phyloP scores from a whole-genome alignment of 2,113 vertebrate genomes.

The Leucopternis melanops region DNA sequence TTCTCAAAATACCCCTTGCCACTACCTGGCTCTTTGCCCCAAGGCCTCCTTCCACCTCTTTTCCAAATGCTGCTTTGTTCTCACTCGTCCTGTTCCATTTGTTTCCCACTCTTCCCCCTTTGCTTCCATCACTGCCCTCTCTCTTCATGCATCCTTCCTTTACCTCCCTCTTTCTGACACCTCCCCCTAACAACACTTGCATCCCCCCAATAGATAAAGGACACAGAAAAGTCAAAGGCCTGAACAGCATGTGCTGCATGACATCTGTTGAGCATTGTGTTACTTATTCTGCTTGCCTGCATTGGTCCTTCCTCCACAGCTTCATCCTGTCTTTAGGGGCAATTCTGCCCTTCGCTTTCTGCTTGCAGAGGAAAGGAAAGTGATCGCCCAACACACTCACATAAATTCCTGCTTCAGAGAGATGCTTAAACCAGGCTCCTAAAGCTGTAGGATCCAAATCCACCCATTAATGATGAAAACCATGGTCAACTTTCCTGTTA shows the following conservation, averaged over 20 bases:
- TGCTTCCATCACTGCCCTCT: not conserved
- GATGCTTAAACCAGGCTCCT: not conserved
- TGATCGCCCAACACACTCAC: too few relatives aligned
- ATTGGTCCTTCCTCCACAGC: not conserved
- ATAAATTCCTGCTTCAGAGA: not conserved
- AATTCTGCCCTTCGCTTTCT: not conserved
- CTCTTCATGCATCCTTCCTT: not conserved
- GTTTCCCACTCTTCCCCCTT: not conserved
- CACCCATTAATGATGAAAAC: not conserved
- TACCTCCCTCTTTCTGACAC: not conserved
- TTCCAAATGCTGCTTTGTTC: not conserved
- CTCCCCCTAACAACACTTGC: not conserved
- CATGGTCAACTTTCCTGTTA: not conserved
- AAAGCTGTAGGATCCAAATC: not conserved
- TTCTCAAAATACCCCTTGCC: not conserved
- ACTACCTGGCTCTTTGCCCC: not conserved
- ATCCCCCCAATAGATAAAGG: not conserved
- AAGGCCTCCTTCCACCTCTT: not conserved
- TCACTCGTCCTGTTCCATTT: not conserved
- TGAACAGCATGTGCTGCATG: not conserved
- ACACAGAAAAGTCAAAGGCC: not conserved
- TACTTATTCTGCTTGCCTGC: not conserved
- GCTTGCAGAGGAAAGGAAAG: not conserved
- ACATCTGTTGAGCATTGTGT: not conserved
- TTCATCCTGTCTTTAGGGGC: not conserved